Evolutionary conservation across 2,113 vertebrate genomes (phyloP), one percentile per base, ranked within the genome.

Genomic region (Cichladusa arquata): DNA sequence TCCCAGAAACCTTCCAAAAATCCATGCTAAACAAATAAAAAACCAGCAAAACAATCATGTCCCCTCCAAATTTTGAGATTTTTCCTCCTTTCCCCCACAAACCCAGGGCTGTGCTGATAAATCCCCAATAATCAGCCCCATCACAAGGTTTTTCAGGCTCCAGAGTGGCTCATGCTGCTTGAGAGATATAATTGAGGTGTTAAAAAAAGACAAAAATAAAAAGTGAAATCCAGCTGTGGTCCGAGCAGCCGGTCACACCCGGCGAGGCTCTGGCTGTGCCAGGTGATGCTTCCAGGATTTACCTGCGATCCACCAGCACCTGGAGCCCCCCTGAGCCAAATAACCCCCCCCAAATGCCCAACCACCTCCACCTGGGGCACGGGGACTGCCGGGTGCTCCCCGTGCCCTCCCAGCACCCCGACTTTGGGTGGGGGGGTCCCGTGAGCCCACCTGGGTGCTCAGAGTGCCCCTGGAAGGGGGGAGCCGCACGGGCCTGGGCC

Each of bases 221-320:
- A 70, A 81, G 62, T 53, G 69, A 86, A 92, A 64, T 67, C 62
- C 91, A 85, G 79, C 78, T 61, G 60, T 51, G 79, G 60, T 74
- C 42, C 9, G 5, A 70, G 82, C 56, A 61, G 77, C 56, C 1
- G 3, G 44, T 25, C 13, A 0, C 14, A 47, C 60, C 61, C 12
- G 8, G 71, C 0, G 2, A 51, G 48, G 66, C 14, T 15, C 24
- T 2, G n/a, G 36, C 62, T 5, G 2, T 29, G 80, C 74, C 73
- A 50, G 69, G 70, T 11, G 54, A 56, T 64, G 54, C 9, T 14
- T 61, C 78, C 2, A 22, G 57, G 58, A 45, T 77, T 72, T 14
- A 25, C 56, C 50, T 50, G 50, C 10, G 40, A 28, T 11, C 34
- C 38, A 6, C 31, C 36, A 48, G 40, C 2, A 3, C 31, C 38